Evolutionary conservation across 2,113 vertebrate species (phyloP), one percentile per base, ranked within the genome.

Genomic region (Oryzias melastigma): DNA sequence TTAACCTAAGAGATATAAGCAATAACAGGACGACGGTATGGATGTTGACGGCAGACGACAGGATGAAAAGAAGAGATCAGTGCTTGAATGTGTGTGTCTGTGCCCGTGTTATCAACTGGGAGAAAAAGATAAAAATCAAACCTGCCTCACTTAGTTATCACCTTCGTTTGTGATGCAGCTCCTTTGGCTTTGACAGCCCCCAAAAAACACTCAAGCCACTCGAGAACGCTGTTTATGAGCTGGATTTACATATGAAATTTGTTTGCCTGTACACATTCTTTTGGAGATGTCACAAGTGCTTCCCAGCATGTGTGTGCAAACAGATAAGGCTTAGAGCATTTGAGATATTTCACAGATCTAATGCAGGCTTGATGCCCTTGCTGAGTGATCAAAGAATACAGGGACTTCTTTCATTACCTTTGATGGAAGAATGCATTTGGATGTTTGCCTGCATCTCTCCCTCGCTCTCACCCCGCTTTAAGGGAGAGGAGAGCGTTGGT

Each of bases 351-450:
- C 81, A 68, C 62, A 84, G 81, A 86, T 77, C 78, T 75, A 84
- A 83, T 59, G 55, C 69, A 29, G 62, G 70, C 66, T 78, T 75
- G 75, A 86, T 81, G 80, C 76, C 78, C 83, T 84, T 57, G 75
- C 78, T 15, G 62, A 50, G 71, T 76, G 85, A 89, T 89, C 89
- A 90, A 88, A 88, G 75, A 81, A 79, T 62, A 77, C 3, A 62
- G 50, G 15, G 53, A 76, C 74, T 74, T 72, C 76, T 87, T 87
- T 89, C 78, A 82, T 84, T 89, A 83, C 62, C 73, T 83, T 78
- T 79, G 78, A 85, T 80, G 52, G 76, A 76, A 65, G 46, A 82
- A 86, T 82, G 64, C 62, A 74, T 82, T 81, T 87, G 73, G 82
- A 84, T 88, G 70, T 84, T 85, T 88, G 75, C 68, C 78, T 78